These are phyloP conservation scores for Nesospiza acunhae DNA, from an alignment of 2,113 vertebrate genomes.

Conservation along the genomic window DNA sequence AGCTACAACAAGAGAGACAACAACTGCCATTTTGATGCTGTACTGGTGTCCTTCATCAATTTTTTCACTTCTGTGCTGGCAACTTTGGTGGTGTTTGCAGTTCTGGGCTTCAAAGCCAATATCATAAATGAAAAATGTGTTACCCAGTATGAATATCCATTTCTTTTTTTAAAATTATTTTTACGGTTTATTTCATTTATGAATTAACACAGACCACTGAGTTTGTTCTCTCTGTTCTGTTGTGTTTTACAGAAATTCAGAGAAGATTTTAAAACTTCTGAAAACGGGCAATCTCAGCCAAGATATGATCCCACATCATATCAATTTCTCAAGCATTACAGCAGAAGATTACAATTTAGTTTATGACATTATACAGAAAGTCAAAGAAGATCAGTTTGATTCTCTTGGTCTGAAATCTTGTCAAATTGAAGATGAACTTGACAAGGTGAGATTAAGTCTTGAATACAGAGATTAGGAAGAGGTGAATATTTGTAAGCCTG, in stretches of 20 bases:
- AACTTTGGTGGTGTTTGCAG: slow-evolving; percentile 96
- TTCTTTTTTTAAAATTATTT: neutral
- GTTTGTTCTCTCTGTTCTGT: slow-evolving; percentile 1
- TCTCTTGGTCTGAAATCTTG: slow-evolving; percentile 84
- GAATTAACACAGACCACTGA: neutral
- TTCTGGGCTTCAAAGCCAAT: slow-evolving; percentile 98
- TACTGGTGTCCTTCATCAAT: slow-evolving; percentile 96
- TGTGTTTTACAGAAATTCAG: slow-evolving; percentile 84
- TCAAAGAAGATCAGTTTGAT: slow-evolving; percentile 81
- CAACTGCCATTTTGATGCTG: slow-evolving; percentile 98
- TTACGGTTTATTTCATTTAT: slow-evolving; percentile 15
- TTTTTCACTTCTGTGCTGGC: slow-evolving; percentile 98
- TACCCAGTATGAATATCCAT: slow-evolving; percentile 73
- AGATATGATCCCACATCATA: slow-evolving; percentile 86
- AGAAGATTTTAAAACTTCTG: slow-evolving; percentile 82
- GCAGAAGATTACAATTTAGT: slow-evolving; percentile 86
- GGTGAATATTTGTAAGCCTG: neutral
- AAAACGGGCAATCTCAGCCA: slow-evolving; percentile 79
- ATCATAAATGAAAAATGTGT: slow-evolving; percentile 90
- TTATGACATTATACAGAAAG: slow-evolving; percentile 80
- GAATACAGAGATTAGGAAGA: neutral
- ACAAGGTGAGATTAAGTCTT: slow-evolving; percentile 80
- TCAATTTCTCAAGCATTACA: slow-evolving; percentile 87
- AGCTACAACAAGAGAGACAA: slow-evolving; percentile 99
- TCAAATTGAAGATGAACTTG: slow-evolving; percentile 88